Evolutionary conservation across 2,113 vertebrate genomes (phyloP).

Genomic region (Plestiodon gilberti): DNA sequence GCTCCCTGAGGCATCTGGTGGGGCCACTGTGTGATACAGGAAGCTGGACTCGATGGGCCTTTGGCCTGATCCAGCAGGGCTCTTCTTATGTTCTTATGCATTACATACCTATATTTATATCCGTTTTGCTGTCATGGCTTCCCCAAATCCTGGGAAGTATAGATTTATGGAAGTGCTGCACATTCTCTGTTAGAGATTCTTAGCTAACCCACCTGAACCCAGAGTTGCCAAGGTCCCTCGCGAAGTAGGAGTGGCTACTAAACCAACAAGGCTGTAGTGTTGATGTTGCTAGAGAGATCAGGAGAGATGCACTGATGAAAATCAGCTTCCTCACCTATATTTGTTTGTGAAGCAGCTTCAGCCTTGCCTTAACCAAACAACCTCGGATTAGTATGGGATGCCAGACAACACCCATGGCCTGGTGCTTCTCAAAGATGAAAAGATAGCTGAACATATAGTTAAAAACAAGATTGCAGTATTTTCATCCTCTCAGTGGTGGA

Average conservation of each 20-base stretch:
- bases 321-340: background rate
- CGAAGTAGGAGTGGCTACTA: background rate
- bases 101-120: background rate
- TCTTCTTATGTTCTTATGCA: too few species aligned
- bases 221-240: background rate
- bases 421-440: background rate
- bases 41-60: too few species aligned
- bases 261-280: background rate
- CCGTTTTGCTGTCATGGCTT: background rate
- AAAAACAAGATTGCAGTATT: too few species aligned
- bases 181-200: background rate
- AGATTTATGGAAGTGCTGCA: background rate
- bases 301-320: background rate
- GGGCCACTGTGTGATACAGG: too few species aligned
- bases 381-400: background rate
- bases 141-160: background rate
- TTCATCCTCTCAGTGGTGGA: too few species aligned
- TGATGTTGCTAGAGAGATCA: background rate
- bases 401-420: background rate
- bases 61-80: too few species aligned
- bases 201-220: too few species aligned
- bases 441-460: too few species aligned
- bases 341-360: background rate
- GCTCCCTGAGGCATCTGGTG: too few species aligned
- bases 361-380: slow-evolving; percentile 5